Evolutionary conservation across 2,888 invertebrate species (phyloP), one percentile per base, ranked within the genome.

Genomic region (Julus scandinavius): DNA sequence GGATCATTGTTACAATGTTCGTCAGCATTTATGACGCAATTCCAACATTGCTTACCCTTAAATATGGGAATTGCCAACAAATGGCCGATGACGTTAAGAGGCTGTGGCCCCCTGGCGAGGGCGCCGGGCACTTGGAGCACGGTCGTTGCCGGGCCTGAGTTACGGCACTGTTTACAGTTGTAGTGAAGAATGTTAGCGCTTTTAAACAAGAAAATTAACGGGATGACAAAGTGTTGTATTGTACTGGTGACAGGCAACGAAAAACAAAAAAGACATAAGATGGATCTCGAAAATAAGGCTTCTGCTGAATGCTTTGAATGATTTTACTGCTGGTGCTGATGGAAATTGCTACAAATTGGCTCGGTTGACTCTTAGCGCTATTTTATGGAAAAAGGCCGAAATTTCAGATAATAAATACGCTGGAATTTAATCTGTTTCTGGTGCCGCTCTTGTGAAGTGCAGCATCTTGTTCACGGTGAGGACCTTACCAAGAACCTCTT

Each of bases 121-220:
- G 9, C n/a, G 2, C 9, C 63, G 13, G 63, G 63, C 63, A n/a
- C 63, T 63, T 4, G n/a, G 63, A 63, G 4, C n/a, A 54, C 3
- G 20, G n/a, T 63, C 20, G n/a, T 63, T 20, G 63, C n/a, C n/a
- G 9, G 5, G 63, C 63, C 63, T 63, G 63, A 63, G 63, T 20
- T 63, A 63, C 63, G n/a, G 58, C 20, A 20, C 63, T 63, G 63
- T 63, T 63, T 63, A 63, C 63, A 20, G 5, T 63, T 20, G 63
- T 20, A 20, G 63, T 63, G 63, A 63, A 20, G 63, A 63, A 63
- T 63, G 63, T 63, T 63, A 63, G 63, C 63, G 20, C 3, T 63
- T 54, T 63, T 13, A 63, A 63, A 58, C 63, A 20, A 63, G 63
- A 63, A 20, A 63, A 63, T 63, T 63, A 63, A 63, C 63, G 63